Evolutionary conservation across 2,797 vertebrate species (phyloP).

Genomic region (Lagocephalus sceleratus): DNA sequence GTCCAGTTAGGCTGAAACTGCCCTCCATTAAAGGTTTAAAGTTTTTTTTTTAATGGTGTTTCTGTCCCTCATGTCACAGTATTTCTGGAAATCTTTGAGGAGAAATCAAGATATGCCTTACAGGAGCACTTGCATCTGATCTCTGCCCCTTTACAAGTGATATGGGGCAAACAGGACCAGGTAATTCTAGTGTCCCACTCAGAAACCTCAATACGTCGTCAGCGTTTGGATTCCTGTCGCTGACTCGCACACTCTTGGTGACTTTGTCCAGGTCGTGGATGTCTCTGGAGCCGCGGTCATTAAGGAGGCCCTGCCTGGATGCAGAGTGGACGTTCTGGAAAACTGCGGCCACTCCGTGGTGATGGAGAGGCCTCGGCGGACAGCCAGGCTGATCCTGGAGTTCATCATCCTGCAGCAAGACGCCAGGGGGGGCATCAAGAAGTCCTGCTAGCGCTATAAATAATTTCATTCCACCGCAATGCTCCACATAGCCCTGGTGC

Average conservation of each 20-base stretch:
- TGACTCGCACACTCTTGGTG: background rate
- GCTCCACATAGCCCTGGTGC: background rate
- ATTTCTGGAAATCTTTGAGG: conserved; percentile 84
- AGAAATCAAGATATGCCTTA: conserved; percentile 86
- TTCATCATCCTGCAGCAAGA: conserved; percentile 85
- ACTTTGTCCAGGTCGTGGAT: conserved; percentile 84
- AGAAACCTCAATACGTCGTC: background rate
- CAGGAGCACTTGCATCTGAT: conserved; percentile 89
- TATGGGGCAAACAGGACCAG: conserved; percentile 98
- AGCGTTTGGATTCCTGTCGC: background rate
- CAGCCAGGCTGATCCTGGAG: conserved; percentile 90
- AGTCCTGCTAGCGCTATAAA: conserved; percentile 53
- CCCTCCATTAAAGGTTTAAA: background rate
- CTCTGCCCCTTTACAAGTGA: conserved; percentile 86
- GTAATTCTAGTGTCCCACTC: conserved; percentile 60
- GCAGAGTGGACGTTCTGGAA: conserved; percentile 89
- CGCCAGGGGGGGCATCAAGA: conserved; percentile 77
- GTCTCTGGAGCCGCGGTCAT: conserved; percentile 87
- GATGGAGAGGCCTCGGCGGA: conserved; percentile 90
- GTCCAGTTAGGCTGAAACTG: conserved; percentile 37
- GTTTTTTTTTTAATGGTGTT: background rate
- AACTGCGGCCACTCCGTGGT: conserved; percentile 94
- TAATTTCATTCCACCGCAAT: background rate
- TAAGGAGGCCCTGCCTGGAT: conserved; percentile 74
- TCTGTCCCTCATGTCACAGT: conserved; percentile 66